Conservation (phyloP, 2,888 invertebrate genomes). For the Agrypnus murinus region DNA sequence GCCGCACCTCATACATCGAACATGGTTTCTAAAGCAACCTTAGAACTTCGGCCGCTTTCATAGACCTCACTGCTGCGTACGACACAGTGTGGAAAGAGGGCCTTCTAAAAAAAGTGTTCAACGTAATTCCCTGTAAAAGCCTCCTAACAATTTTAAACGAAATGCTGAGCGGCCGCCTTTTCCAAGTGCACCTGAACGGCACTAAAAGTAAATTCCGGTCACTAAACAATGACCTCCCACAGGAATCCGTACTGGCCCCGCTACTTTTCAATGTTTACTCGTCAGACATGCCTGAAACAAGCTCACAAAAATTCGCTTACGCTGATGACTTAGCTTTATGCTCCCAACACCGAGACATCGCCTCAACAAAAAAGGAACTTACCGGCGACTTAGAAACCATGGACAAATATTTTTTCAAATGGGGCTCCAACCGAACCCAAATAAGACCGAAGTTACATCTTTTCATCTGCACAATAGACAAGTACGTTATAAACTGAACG, state of each 20-base stretch:
- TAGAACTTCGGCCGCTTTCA: neutral
- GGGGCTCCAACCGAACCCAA: neutral
- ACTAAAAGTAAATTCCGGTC: neutral
- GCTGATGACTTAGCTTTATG: too few relatives aligned
- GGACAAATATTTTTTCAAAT: conserved; percentile 13
- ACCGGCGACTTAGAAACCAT: too few relatives aligned
- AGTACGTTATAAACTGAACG: neutral
- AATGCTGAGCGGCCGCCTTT: neutral
- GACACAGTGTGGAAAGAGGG: too few relatives aligned
- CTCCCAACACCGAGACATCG: neutral
- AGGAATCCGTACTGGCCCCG: too few relatives aligned
- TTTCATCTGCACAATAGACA: neutral
- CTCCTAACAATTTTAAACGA: neutral
- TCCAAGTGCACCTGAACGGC: neutral
- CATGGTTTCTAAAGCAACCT: neutral
- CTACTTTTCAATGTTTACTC: too few relatives aligned
- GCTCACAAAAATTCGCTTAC: too few relatives aligned
- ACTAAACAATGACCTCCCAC: neutral
- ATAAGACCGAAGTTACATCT: too few relatives aligned
- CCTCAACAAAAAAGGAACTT: neutral
- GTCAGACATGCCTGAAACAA: neutral
- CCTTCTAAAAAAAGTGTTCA: too few relatives aligned
- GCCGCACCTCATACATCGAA: neutral
- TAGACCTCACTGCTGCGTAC: too few relatives aligned
- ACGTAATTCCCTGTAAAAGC: neutral